Conservation (phyloP, 2,888 invertebrate species). For the Drosophila nigricruria region DNA sequence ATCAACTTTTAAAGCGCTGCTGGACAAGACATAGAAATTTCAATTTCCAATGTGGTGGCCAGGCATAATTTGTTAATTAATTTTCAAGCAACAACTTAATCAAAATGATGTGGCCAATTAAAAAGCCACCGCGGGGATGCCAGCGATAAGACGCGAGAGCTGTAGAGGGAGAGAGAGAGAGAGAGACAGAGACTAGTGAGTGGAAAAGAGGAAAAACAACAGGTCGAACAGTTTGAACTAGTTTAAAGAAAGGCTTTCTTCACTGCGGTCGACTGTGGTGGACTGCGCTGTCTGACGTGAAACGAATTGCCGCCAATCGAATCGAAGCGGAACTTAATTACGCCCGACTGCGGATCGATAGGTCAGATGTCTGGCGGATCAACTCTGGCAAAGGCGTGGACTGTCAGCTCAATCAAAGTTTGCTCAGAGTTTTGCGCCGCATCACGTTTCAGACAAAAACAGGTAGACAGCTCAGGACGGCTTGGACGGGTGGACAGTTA, state of each 20-base stretch:
- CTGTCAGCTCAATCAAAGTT: slow-evolving; percentile 15
- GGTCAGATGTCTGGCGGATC: slow-evolving; percentile 25
- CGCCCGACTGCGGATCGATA: slow-evolving; percentile 34
- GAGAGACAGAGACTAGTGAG: background rate
- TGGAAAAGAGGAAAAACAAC: slow-evolving; percentile 1
- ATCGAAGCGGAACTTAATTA: slow-evolving; percentile 44
- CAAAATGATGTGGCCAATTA: slow-evolving; percentile 82
- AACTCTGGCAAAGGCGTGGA: background rate
- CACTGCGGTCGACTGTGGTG: background rate
- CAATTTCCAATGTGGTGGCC: slow-evolving; percentile 75
- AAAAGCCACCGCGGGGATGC: slow-evolving; percentile 79
- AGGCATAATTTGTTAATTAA: slow-evolving; percentile 82
- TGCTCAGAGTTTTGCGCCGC: slow-evolving; percentile 24
- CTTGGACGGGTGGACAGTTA: slow-evolving; percentile 23
- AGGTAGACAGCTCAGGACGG: slow-evolving; percentile 14
- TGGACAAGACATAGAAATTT: slow-evolving; percentile 58
- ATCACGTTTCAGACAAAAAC: slow-evolving; percentile 13
- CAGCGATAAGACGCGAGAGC: slow-evolving; percentile 28
- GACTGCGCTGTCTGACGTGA: slow-evolving; percentile 8
- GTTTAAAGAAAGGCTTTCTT: slow-evolving; percentile 77
- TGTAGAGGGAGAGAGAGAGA: background rate
- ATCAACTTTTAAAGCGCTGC: slow-evolving; percentile 60
- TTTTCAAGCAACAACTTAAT: slow-evolving; percentile 82
- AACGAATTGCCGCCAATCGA: slow-evolving; percentile 34
- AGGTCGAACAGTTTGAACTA: slow-evolving; percentile 58